Evolutionary conservation across 2,888 invertebrate genomes (phyloP), one percentile per base, ranked within the genome.

Genomic region (Meteorus colon): DNA sequence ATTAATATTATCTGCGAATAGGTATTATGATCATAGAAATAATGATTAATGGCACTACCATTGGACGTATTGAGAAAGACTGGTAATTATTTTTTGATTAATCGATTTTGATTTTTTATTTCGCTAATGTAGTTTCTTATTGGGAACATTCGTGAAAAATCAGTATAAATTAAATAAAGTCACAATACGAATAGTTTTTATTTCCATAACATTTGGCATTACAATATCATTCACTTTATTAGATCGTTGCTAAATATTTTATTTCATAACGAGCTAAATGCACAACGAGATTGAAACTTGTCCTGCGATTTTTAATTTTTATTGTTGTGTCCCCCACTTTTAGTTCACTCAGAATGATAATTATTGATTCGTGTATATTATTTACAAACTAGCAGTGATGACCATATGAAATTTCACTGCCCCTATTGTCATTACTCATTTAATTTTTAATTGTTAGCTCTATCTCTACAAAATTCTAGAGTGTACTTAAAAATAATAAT

Each of bases 151-250:
- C 6, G 6, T n/a, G 31, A 31, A 29, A 29, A 62, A 62, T 16
- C n/a, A 5, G 27, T 19, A 16, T 65, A 71, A 67, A 51, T 5
- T 55, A n/a, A 74, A 77, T 74, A 60, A 74, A 76, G 41, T 78
- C 71, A 68, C 48, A 51, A 59, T 77, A 73, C 76, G 75, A 76
- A 76, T 80, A 69, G 41, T 59, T 51, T 78, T 81, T 81, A 80
- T 80, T 81, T 78, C 60, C 78, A 67, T 75, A 77, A 80, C 80
- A 76, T 78, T 79, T 71, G 80, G 69, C 75, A 78, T 78, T 79
- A 77, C 79, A 78, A 66, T 78, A 73, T 72, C 60, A 62, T 55
- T 75, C 73, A 73, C 68, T 65, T 55, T 74, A 68, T 60, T 77
- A 29, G 73, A 59, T 78, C 67, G 74, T 76, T 77, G 75, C 55